Percentiles rank a stretch among this genome's conserved stretches.
phyloP scores from a whole-genome alignment of 2,888 invertebrate species.

The Achlya flavicornis region DNA sequence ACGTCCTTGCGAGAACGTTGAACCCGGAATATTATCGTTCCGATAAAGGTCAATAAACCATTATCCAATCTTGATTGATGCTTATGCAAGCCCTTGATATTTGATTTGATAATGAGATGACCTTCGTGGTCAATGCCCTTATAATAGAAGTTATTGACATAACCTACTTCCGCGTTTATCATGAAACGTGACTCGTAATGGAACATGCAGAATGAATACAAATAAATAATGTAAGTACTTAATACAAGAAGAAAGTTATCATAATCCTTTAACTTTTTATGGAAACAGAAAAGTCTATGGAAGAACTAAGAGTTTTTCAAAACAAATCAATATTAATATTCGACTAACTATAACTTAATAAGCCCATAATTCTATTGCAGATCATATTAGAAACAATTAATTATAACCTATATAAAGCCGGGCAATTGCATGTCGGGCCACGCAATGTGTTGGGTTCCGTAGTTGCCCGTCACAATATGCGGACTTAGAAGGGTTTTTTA shows the following conservation, averaged over 20 bases:
- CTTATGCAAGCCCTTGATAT: slow-evolving; percentile 69
- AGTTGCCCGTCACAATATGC: too few relatives aligned
- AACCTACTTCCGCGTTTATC: slow-evolving; percentile 32
- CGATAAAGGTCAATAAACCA: slow-evolving; percentile 63
- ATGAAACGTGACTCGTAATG: slow-evolving; percentile 11
- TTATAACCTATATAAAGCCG: too few relatives aligned
- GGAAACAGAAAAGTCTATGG: too few relatives aligned
- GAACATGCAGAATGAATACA: slow-evolving; percentile 10
- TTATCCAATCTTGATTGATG: slow-evolving; percentile 59
- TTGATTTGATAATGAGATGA: slow-evolving; percentile 60
- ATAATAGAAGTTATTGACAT: slow-evolving; percentile 38
- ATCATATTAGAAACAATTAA: too few relatives aligned
- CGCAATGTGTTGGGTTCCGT: too few relatives aligned
- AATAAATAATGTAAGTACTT: slow-evolving; percentile 5
- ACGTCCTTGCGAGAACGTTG: slow-evolving; percentile 74
- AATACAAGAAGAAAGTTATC: not conserved
- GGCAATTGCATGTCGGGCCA: too few relatives aligned
- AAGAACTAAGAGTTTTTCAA: too few relatives aligned
- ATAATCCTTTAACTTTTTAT: not conserved
- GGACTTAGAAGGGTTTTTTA: too few relatives aligned
- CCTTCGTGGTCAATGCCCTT: slow-evolving; percentile 69
- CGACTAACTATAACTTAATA: too few relatives aligned
- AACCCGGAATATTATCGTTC: slow-evolving; percentile 71
- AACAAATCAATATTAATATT: too few relatives aligned
- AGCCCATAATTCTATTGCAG: too few relatives aligned